Evolutionary conservation across 2,888 invertebrate genomes (phyloP).

Genomic region (Stenodera caucasica): DNA sequence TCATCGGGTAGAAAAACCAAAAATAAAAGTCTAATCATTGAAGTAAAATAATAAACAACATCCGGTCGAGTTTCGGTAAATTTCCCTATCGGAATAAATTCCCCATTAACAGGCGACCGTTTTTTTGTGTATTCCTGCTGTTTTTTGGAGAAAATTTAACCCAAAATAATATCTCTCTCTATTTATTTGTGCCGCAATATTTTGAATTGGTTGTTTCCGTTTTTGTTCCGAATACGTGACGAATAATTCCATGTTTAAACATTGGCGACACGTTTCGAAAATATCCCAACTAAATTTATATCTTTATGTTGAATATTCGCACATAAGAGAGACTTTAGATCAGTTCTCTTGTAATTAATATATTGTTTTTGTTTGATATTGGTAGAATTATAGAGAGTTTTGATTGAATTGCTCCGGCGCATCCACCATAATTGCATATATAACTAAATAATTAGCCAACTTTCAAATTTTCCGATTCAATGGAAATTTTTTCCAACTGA

Average conservation of each 20-base stretch:
- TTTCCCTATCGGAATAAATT: slow-evolving; percentile 2
- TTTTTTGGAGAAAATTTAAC: too few species aligned
- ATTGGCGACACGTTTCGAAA: neutral
- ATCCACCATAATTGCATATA: slow-evolving; percentile 15
- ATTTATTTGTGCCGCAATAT: neutral
- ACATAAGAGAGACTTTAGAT: neutral
- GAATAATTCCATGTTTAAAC: slow-evolving; percentile 5
- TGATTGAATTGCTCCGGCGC: slow-evolving; percentile 16
- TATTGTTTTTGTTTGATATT: too few species aligned
- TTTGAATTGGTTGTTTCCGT: neutral
- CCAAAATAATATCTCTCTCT: neutral
- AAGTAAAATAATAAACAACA: neutral
- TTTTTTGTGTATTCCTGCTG: neutral
- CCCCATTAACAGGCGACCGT: neutral
- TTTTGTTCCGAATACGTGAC: neutral
- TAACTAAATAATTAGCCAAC: too few species aligned
- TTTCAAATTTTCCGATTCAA: neutral
- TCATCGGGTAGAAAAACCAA: too few species aligned
- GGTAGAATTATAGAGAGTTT: too few species aligned
- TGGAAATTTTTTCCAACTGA: neutral
- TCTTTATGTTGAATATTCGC: neutral
- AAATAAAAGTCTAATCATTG: neutral
- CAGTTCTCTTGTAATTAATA: too few species aligned
- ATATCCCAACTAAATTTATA: neutral
- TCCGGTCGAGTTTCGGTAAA: neutral